Conservation (phyloP, 1,140 invertebrate species). For the Globodera rostochiensis region DNA sequence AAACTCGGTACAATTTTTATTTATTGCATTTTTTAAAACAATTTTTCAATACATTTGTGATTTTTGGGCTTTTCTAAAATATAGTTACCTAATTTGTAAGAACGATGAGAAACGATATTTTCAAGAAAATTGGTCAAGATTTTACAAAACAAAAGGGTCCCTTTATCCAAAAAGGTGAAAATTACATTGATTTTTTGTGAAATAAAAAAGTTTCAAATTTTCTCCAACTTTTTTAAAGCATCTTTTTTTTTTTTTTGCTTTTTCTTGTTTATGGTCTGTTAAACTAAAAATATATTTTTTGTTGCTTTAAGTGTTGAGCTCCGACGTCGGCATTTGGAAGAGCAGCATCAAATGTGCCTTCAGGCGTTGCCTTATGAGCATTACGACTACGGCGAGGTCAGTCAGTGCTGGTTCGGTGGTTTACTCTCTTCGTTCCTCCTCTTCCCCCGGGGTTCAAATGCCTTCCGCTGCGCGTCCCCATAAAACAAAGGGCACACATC, state of each 20-base stretch:
- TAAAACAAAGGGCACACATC: neutral
- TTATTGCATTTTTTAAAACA: too few relatives aligned
- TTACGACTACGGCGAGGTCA: constrained; percentile 50
- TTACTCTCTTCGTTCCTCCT: neutral
- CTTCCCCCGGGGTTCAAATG: neutral
- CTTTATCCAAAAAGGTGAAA: too few relatives aligned
- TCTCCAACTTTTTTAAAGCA: constrained; percentile 37
- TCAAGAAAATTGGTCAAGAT: too few relatives aligned
- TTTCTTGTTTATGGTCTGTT: too few relatives aligned
- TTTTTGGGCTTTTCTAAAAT: too few relatives aligned
- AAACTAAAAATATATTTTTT: too few relatives aligned
- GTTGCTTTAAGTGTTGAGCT: constrained; percentile 27
- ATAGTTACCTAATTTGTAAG: too few relatives aligned
- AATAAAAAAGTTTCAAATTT: constrained; percentile 35
- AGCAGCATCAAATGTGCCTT: constrained; percentile 26
- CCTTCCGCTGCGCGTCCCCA: neutral
- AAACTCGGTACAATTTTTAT: too few relatives aligned
- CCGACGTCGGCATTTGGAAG: constrained; percentile 23
- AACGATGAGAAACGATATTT: too few relatives aligned
- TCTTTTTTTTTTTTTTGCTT: neutral
- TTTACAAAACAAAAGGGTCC: too few relatives aligned
- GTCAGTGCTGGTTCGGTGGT: neutral
- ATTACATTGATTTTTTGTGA: too few relatives aligned
- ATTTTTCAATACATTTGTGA: too few relatives aligned
- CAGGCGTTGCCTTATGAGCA: constrained; percentile 39